phyloP scores from a whole-genome alignment of 1,140 invertebrate species.

The Nasonia vitripennis region DNA sequence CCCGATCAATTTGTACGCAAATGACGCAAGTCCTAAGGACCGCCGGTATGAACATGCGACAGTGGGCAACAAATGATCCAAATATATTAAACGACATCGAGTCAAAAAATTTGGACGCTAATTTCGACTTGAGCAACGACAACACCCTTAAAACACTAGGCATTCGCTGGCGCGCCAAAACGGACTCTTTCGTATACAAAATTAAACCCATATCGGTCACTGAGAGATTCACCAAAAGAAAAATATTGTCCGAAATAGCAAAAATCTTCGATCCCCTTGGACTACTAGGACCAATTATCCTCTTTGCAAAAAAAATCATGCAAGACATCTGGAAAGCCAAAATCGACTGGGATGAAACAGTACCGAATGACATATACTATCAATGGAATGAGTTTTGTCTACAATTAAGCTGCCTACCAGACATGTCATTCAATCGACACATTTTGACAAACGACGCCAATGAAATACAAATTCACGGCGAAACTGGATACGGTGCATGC shows the following conservation, averaged over 20 bases:
- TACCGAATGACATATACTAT: background rate
- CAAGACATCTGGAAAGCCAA: constrained; percentile 14
- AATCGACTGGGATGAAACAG: constrained; percentile 4
- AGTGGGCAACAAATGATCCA: constrained; percentile 19
- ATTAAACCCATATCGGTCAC: background rate
- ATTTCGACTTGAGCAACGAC: background rate
- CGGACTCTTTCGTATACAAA: constrained; percentile 15
- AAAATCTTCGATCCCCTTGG: constrained; percentile 27
- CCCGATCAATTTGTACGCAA: background rate
- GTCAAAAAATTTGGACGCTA: background rate
- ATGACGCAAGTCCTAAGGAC: background rate
- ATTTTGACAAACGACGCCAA: background rate
- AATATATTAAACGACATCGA: background rate
- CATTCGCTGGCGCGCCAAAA: constrained; percentile 19
- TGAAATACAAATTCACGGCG: background rate
- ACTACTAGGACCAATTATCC: constrained; percentile 6
- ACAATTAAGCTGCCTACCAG: background rate
- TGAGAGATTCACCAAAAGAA: constrained; percentile 16
- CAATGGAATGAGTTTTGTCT: background rate
- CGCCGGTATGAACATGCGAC: background rate
- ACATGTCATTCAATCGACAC: background rate
- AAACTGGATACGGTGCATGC: background rate
- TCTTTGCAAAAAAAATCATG: constrained; percentile 9
- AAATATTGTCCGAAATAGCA: constrained; percentile 38
- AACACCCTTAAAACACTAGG: constrained; percentile 34